Evolutionary conservation across 2,113 vertebrate species (phyloP).

Genomic region (Cebus imitator): DNA sequence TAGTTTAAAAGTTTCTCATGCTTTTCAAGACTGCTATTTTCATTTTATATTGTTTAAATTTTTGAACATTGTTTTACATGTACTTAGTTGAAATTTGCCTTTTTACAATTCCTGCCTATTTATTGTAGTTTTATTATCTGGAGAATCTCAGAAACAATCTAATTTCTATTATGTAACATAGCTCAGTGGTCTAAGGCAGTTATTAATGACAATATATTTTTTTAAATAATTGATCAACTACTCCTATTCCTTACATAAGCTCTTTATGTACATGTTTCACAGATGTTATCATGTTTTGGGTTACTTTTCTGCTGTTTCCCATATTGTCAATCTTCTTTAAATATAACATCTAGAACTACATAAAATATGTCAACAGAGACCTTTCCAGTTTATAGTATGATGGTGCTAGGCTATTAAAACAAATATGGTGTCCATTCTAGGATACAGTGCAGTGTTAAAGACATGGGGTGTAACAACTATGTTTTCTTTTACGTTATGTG

Average conservation of each 20-base stretch:
- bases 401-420: background rate
- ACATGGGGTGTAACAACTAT: background rate
- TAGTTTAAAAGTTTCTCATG: background rate
- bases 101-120: background rate
- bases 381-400: background rate
- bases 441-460: background rate
- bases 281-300: background rate
- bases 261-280: background rate
- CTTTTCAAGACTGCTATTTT: background rate
- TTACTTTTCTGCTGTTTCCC: background rate
- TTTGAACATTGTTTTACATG: constrained; percentile 1
- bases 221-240: background rate
- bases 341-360: background rate
- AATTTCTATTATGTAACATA: background rate
- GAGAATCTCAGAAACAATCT: background rate
- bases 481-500: background rate
- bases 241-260: background rate
- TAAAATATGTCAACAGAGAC: background rate
- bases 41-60: background rate
- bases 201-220: background rate
- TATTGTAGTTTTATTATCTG: background rate
- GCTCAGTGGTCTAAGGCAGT: background rate
- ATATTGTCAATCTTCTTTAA: background rate
- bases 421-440: background rate
- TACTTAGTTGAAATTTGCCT: background rate